These are phyloP conservation scores for Bovichtus variegatus DNA, from an alignment of 2,797 vertebrate genomes.

Conservation along the genomic window DNA sequence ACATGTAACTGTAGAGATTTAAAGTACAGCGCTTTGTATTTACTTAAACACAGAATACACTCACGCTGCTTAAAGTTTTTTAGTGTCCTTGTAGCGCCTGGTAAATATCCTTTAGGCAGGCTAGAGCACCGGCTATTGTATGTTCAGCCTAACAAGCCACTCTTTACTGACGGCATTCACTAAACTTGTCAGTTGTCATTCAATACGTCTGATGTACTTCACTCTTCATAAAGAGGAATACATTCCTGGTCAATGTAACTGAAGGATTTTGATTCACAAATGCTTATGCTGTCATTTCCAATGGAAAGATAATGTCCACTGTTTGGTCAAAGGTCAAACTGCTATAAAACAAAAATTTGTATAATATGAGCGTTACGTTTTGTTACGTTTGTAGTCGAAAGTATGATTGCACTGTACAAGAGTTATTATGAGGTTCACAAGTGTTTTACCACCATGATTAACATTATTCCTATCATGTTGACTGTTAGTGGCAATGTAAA, in stretches of 20 bases:
- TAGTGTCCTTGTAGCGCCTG: background rate
- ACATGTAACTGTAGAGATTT: constrained; percentile 40
- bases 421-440: constrained; percentile 6
- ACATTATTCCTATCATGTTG: constrained; percentile 32
- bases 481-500: constrained; percentile 55
- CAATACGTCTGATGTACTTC: background rate
- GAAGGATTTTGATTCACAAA: constrained; percentile 30
- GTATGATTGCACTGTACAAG: constrained; percentile 7
- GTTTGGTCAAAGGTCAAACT: constrained; percentile 18
- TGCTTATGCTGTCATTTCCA: constrained; percentile 23
- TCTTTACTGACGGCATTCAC: constrained; percentile 5
- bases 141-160: too few relatives aligned
- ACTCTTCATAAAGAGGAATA: background rate
- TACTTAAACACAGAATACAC: constrained; percentile 42
- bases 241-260: constrained; percentile 46
- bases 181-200: constrained; percentile 7
- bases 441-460: constrained; percentile 32
- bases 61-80: background rate
- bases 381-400: constrained; percentile 6
- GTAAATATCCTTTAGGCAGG: too few relatives aligned
- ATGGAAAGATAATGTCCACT: constrained; percentile 9
- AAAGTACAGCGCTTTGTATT: constrained; percentile 62
- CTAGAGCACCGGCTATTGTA: too few relatives aligned
- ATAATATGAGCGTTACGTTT: background rate
- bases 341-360: constrained; percentile 20